phyloP scores from a whole-genome alignment of 2,888 invertebrate species.

The Xestia xanthographa region DNA sequence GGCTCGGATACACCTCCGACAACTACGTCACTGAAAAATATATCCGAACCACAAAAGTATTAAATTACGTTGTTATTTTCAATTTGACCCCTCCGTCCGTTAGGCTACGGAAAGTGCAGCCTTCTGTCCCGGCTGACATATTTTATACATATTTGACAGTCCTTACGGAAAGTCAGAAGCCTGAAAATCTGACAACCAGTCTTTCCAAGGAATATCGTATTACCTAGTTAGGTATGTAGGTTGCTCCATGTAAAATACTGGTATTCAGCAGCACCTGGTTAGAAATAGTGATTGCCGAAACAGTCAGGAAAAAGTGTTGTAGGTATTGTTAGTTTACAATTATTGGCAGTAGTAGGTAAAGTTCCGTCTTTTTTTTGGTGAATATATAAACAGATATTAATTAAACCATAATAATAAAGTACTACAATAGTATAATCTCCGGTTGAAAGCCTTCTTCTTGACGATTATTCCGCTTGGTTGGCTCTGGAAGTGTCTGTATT shows the following conservation, averaged over 20 bases:
- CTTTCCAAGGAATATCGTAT: background rate
- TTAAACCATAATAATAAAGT: background rate
- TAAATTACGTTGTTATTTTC: background rate
- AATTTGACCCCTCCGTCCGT: background rate
- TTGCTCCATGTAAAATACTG: background rate
- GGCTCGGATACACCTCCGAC: background rate
- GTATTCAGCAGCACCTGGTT: background rate
- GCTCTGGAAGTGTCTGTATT: slow-evolving; percentile 42
- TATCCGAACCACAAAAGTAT: background rate
- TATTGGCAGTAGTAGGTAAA: background rate
- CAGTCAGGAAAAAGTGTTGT: background rate
- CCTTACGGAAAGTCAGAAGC: background rate
- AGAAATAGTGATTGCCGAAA: background rate
- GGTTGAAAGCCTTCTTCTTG: slow-evolving; percentile 6
- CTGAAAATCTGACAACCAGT: background rate
- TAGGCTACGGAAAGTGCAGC: background rate
- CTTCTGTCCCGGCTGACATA: background rate
- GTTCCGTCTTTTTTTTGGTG: background rate
- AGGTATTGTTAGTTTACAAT: background rate
- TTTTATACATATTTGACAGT: background rate
- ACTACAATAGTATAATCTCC: background rate
- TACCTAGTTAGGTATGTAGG: background rate
- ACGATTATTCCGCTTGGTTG: slow-evolving; percentile 31
- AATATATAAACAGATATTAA: slow-evolving; percentile 26
- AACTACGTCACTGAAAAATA: background rate